These are phyloP conservation scores for Pseudomyrmex concolor DNA, from an alignment of 1,140 invertebrate genomes.

Conservation along the genomic window DNA sequence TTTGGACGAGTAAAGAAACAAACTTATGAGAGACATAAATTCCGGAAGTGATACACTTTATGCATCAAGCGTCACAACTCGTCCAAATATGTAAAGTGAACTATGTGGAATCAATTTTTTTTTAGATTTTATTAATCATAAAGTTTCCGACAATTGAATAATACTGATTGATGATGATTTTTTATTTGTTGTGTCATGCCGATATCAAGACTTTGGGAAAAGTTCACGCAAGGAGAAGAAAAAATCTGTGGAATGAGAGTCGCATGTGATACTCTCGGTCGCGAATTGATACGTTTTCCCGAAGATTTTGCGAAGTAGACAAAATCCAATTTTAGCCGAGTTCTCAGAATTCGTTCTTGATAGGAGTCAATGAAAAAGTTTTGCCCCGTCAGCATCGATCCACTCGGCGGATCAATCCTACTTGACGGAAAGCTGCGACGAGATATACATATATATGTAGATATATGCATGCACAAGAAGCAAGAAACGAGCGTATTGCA, in stretches of 20 bases:
- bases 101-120: slow-evolving; percentile 6
- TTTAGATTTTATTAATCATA: not conserved
- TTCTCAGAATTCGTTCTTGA: slow-evolving; percentile 44
- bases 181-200: not conserved
- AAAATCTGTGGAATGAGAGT: slow-evolving; percentile 16
- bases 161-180: not conserved
- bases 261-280: slow-evolving; percentile 50
- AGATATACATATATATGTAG: not conserved
- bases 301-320: slow-evolving; percentile 57
- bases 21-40: not conserved
- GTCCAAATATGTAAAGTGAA: slow-evolving; percentile 3
- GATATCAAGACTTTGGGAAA: slow-evolving; percentile 33
- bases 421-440: slow-evolving; percentile 7
- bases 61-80: not conserved
- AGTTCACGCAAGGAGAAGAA: slow-evolving; percentile 19
- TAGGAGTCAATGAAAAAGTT: slow-evolving; percentile 55
- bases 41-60: not conserved
- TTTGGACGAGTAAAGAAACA: not conserved
- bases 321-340: slow-evolving; percentile 55
- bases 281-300: slow-evolving; percentile 47
- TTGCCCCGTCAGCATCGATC: slow-evolving; percentile 34
- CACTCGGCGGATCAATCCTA: slow-evolving; percentile 55
- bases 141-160: slow-evolving; percentile 21
- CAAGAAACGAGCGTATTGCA: too few relatives aligned
- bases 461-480: not conserved